Percentiles rank a stretch among this genome's conserved stretches.
Evolutionary conservation across 2,888 invertebrate genomes (phyloP).

Genomic region (Stenodema calcarata): DNA sequence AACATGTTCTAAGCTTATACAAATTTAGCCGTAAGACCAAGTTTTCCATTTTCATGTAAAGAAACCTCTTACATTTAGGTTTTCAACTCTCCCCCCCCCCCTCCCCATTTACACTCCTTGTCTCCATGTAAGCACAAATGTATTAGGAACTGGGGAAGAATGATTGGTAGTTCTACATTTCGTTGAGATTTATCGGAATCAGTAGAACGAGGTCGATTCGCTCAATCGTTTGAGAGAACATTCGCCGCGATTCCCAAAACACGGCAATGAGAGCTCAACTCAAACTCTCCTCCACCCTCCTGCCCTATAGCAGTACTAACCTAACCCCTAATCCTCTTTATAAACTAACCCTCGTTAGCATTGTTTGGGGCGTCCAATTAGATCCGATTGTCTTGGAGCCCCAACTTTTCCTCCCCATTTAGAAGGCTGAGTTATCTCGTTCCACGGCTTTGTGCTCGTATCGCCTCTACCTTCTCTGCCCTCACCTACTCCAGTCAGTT

Average conservation of each 20-base stretch:
- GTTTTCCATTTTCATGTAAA: too few species aligned
- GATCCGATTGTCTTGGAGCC: conserved; percentile 9
- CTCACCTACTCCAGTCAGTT: background rate
- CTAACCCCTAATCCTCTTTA: conserved; percentile 2
- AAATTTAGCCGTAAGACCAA: too few species aligned
- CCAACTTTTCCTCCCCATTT: conserved; percentile 6
- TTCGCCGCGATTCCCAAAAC: background rate
- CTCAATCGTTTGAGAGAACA: background rate
- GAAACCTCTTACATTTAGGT: too few species aligned
- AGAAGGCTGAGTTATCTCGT: background rate
- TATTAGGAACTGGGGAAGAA: too few species aligned
- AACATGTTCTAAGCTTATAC: too few species aligned
- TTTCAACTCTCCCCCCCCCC: too few species aligned
- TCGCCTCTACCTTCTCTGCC: background rate
- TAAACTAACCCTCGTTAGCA: conserved; percentile 14
- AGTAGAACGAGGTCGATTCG: background rate
- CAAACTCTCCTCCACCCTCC: background rate
- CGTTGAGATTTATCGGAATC: background rate
- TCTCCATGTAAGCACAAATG: too few species aligned
- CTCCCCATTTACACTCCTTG: too few species aligned
- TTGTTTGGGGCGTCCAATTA: conserved; percentile 14
- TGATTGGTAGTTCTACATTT: too few species aligned
- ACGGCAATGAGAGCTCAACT: background rate
- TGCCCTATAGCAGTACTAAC: background rate
- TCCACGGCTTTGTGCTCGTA: background rate